Evolutionary conservation across 2,113 vertebrate genomes (phyloP).

Genomic region (Chlorodrepanis virens): DNA sequence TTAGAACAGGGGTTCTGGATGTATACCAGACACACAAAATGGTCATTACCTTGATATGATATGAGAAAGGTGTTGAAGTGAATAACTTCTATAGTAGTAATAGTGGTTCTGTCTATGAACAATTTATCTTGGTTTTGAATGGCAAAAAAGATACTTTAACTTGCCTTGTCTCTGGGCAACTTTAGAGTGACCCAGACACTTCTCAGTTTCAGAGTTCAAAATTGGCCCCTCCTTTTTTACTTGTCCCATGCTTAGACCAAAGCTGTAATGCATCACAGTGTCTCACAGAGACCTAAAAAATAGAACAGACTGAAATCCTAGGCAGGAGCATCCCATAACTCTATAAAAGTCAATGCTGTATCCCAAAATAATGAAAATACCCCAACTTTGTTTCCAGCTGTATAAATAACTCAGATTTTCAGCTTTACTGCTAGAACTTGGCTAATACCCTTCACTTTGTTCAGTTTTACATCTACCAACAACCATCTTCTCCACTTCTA

Average conservation of each 20-base stretch:
- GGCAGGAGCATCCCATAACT: neutral
- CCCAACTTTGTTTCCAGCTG: neutral
- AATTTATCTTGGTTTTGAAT: conserved; percentile 35
- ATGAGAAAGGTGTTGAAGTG: conserved; percentile 55
- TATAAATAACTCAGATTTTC: conserved; percentile 12
- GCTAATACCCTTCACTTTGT: neutral
- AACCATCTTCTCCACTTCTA: neutral
- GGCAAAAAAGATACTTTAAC: neutral
- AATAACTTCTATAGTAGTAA: conserved; percentile 40
- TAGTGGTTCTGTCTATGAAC: neutral
- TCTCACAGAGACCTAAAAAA: neutral
- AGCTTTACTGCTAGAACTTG: neutral
- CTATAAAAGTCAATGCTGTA: neutral
- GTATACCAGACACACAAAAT: conserved; percentile 46
- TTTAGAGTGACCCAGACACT: conserved; percentile 1
- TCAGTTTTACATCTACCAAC: neutral
- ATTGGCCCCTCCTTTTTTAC: neutral
- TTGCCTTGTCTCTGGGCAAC: neutral
- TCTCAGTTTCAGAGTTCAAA: neutral
- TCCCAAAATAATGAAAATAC: neutral
- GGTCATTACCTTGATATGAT: conserved; percentile 48
- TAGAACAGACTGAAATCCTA: conserved; percentile 4
- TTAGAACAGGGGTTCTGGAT: conserved; percentile 16
- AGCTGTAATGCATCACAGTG: neutral
- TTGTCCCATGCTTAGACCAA: neutral